These are phyloP conservation scores for Alentia gelatinosa DNA, from an alignment of 2,888 invertebrate species.

Conservation along the genomic window DNA sequence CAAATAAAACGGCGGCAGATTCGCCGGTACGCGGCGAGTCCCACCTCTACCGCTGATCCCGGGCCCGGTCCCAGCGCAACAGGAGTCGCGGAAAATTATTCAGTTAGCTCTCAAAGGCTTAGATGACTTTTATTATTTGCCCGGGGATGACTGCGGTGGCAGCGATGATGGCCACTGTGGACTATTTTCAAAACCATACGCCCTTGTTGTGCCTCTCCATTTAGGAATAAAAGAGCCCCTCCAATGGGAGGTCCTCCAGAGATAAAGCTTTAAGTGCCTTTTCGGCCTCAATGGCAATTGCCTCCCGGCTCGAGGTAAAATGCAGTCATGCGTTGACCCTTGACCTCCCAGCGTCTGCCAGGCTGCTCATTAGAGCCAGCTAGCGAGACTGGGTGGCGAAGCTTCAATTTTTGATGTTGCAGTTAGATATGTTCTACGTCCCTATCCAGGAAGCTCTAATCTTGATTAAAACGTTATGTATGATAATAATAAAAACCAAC, in stretches of 20 bases:
- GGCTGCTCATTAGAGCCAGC: constrained; percentile 23
- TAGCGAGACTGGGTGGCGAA: background rate
- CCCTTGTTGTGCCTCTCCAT: constrained; percentile 40
- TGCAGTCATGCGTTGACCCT: constrained; percentile 40
- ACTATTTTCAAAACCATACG: constrained; percentile 32
- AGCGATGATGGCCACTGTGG: background rate
- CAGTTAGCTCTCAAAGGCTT: constrained; percentile 43
- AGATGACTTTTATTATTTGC: constrained; percentile 9
- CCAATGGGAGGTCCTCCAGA: constrained; percentile 29
- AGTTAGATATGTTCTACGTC: background rate
- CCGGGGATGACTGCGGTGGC: background rate
- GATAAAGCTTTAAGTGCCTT: constrained; percentile 36
- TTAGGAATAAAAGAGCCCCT: constrained; percentile 8
- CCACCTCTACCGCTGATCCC: constrained; percentile 30
- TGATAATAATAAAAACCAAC: background rate
- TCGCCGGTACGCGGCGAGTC: background rate
- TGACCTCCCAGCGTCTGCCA: constrained; percentile 27
- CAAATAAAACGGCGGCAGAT: constrained; percentile 46
- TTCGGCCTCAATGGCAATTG: constrained; percentile 17
- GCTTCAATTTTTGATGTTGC: background rate
- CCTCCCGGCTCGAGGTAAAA: background rate
- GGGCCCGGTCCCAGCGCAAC: background rate
- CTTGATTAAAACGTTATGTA: background rate
- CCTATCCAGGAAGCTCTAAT: background rate
- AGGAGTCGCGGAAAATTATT: constrained; percentile 3